Evolutionary conservation across 2,113 vertebrate species (phyloP), one percentile per base, ranked within the genome.

Genomic region (Glareola pratincola): DNA sequence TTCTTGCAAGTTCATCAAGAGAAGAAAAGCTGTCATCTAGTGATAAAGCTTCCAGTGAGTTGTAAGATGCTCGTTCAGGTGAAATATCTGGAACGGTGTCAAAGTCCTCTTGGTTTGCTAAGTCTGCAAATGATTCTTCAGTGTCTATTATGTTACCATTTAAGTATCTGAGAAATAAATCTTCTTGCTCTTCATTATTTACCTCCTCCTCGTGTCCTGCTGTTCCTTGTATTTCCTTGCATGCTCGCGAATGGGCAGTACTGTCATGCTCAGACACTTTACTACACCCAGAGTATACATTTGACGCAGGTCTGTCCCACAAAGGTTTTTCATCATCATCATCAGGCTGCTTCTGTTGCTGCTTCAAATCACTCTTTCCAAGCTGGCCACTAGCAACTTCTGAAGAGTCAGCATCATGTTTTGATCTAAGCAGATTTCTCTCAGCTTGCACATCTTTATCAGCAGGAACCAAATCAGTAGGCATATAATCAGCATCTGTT

Each of bases 1-100:
- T 98, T 88, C 98, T 99, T 92, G 98, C 99, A 94, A 99, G 98
- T 90, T 99, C 99, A 92, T 99, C 99, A 54, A 99, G 99, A 66
- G 99, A 99, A 77, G 98, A 98, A 85, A 98, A 98, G 63, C 98
- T 97, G 6, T 99, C 99, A 47, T 98, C 98, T 10, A 98, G 81
- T 41, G 98, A 97, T 90, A 98, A 96, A 76, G 83, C 92, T 85
- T 98, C 98, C 77, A 97, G 96, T 22, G 98, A 96, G 68, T 83
- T 98, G 23, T 96, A 98, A 74, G 98, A 98, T 1, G 92, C 97
- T 92, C 84, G 97, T 64, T 98, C 98, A 0, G 97, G 91, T 88
- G 97, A 98, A 76, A 98, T 97, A 88, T 98, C 98, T 85, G 94
- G 95, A 94, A 97, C 78, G 43, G 92, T 67, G n/a, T 98, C 97